Percentiles rank a stretch among this genome's conserved stretches.
Conservation (phyloP, 2,888 invertebrate species). For the Hedychridium roseum region DNA sequence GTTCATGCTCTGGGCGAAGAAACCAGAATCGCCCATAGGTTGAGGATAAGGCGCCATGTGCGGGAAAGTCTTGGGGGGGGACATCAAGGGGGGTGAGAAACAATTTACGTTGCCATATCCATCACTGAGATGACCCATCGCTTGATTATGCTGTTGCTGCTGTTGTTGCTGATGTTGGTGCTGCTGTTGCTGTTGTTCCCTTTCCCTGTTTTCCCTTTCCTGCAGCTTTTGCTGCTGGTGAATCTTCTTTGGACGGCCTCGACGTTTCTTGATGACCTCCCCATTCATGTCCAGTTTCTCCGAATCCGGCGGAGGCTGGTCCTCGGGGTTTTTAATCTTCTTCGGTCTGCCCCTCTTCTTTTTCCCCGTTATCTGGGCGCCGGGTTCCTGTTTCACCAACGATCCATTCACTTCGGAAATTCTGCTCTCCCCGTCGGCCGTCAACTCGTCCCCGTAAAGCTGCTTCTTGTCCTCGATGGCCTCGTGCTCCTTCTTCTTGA, state of each 20-base stretch:
- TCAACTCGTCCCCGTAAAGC: constrained; percentile 46
- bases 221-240: constrained; percentile 62
- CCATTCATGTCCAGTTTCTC: constrained; percentile 63
- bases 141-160: constrained; percentile 51
- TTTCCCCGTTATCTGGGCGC: constrained; percentile 73
- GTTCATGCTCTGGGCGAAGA: constrained; percentile 54
- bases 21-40: constrained; percentile 51
- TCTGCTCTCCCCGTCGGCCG: constrained; percentile 50
- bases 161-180: constrained; percentile 59
- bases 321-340: constrained; percentile 79
- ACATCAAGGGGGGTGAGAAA: constrained; percentile 59
- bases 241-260: constrained; percentile 88
- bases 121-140: constrained; percentile 51
- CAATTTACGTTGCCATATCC: constrained; percentile 51
- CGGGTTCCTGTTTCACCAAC: constrained; percentile 51
- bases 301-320: constrained; percentile 66
- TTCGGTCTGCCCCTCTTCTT: constrained; percentile 92
- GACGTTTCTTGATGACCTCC: constrained; percentile 83
- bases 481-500: constrained; percentile 66
- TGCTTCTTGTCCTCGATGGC: constrained; percentile 54
- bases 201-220: constrained; percentile 54
- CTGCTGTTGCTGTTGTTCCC: constrained; percentile 48
- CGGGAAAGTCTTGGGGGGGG: constrained; percentile 57
- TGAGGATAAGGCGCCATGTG: constrained; percentile 61
- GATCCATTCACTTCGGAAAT: constrained; percentile 52